These are phyloP conservation scores for Geodia barretti DNA, from an alignment of 37 sponge, comb jelly and placozoan genomes.

Conservation along the genomic window DNA sequence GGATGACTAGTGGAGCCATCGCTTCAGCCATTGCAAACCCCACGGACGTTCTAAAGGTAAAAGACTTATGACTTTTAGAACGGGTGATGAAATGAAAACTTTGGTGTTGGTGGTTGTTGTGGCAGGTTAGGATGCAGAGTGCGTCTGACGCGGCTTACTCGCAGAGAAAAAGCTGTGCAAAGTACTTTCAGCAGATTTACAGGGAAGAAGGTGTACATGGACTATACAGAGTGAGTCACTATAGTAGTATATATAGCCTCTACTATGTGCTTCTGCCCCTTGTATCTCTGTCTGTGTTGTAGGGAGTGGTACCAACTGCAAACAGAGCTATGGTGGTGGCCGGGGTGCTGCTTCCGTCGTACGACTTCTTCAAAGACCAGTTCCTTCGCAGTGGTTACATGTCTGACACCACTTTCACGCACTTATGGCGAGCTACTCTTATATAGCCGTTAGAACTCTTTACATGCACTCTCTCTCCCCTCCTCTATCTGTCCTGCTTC, in stretches of 20 bases:
- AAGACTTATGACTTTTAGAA: too few species aligned
- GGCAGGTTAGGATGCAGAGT: conserved; percentile 90
- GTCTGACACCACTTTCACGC: conserved; percentile 49
- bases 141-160: conserved; percentile 22
- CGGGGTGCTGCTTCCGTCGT: conserved; percentile 90
- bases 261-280: neutral
- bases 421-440: conserved; percentile 57
- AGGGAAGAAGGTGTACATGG: conserved; percentile 80
- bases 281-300: neutral
- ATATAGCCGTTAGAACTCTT: neutral
- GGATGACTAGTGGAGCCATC: conserved; percentile 76
- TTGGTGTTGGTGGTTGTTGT: neutral
- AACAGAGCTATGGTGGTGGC: conserved; percentile 93
- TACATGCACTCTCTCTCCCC: neutral
- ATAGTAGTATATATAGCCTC: neutral
- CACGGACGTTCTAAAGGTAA: conserved; percentile 92
- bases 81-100: too few species aligned
- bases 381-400: conserved; percentile 27
- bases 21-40: conserved; percentile 88
- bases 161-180: conserved; percentile 23
- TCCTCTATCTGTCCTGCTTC: neutral
- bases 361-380: conserved; percentile 83
- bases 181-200: conserved; percentile 75
- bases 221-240: conserved; percentile 76
- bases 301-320: conserved; percentile 94